Evolutionary conservation across 1,140 invertebrate species (phyloP).

Genomic region (Caenorhabditis inopinata): DNA sequence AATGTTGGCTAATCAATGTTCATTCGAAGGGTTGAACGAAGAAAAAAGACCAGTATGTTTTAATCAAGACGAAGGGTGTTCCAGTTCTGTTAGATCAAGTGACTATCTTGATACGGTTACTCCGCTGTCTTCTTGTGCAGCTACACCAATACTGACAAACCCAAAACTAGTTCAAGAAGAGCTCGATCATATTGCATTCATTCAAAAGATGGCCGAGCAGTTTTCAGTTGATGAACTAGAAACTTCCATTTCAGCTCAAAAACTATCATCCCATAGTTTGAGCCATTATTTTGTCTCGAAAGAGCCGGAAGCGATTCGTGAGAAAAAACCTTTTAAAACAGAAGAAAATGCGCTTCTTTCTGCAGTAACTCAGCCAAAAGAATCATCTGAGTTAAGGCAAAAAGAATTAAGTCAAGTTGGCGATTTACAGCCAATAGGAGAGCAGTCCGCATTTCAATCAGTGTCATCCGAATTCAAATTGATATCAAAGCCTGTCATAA

Average conservation of each 20-base stretch:
- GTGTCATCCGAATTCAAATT: neutral
- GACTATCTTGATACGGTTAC: conserved; percentile 13
- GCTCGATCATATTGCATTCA: conserved; percentile 8
- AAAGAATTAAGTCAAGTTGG: conserved; percentile 26
- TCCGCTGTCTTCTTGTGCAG: neutral
- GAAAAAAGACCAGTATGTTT: neutral
- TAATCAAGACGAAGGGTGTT: neutral
- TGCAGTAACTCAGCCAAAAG: neutral
- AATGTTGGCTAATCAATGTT: too few relatives aligned
- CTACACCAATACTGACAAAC: neutral
- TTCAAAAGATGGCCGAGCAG: conserved; percentile 13
- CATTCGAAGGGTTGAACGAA: neutral
- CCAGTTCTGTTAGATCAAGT: conserved; percentile 17
- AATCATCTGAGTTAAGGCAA: neutral
- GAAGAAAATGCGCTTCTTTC: neutral
- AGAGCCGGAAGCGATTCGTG: neutral
- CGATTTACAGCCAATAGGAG: neutral
- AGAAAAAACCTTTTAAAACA: neutral
- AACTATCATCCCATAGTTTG: neutral
- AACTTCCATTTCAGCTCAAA: neutral
- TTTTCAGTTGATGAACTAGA: neutral
- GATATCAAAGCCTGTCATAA: too few relatives aligned
- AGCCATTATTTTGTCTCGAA: neutral
- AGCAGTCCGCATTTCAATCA: neutral
- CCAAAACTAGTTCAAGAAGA: conserved; percentile 14